These are phyloP conservation scores for Otis tarda DNA, from an alignment of 2,113 vertebrate genomes.

Conservation along the genomic window DNA sequence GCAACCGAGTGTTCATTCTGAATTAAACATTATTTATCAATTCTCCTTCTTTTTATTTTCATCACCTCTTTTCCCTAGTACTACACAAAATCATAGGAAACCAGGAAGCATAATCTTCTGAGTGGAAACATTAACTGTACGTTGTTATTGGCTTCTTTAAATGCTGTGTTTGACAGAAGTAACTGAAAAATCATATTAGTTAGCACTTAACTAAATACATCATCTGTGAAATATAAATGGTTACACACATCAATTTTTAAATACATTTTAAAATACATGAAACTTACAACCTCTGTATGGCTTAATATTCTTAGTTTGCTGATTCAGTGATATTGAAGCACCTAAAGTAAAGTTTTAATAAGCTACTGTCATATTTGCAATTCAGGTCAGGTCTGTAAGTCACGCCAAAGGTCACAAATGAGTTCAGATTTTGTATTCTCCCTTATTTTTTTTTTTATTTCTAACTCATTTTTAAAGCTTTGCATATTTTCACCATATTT, in stretches of 20 bases:
- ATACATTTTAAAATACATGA: neutral
- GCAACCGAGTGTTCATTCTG: neutral
- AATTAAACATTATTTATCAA: neutral
- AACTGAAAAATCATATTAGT: neutral
- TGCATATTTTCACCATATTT: neutral
- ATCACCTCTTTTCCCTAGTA: neutral
- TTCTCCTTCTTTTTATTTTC: neutral
- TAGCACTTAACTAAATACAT: neutral
- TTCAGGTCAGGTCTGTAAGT: neutral
- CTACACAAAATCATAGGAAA: neutral
- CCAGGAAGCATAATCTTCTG: neutral
- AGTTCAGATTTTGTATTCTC: neutral
- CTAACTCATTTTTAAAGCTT: neutral
- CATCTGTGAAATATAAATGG: neutral
- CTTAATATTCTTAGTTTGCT: neutral
- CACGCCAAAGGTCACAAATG: neutral
- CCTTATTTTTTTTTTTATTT: neutral
- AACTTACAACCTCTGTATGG: neutral
- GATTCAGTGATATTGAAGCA: neutral
- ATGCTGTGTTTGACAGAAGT: neutral
- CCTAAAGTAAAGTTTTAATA: neutral
- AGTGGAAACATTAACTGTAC: fast-evolving
- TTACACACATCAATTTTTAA: neutral
- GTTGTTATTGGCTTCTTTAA: neutral
- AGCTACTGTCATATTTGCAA: neutral